These are phyloP conservation scores for Melangyna quadrimaculata DNA, from an alignment of 2,888 invertebrate genomes.

Conservation along the genomic window DNA sequence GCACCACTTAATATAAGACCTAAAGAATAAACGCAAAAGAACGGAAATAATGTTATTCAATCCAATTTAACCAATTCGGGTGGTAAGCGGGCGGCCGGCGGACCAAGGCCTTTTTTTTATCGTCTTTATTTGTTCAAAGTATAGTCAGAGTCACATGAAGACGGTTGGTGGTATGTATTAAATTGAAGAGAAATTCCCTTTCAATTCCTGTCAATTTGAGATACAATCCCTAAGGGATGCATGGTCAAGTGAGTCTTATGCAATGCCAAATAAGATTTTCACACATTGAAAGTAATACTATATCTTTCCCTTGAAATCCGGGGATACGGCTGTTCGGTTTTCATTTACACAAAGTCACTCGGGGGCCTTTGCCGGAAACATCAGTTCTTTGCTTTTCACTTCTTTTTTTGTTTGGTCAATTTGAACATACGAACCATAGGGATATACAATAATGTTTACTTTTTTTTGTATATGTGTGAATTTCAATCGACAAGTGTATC, in stretches of 20 bases:
- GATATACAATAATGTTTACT: not conserved
- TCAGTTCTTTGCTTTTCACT: constrained; percentile 17
- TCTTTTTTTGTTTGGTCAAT: not conserved
- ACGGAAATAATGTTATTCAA: constrained; percentile 69
- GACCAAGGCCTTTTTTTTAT: constrained; percentile 20
- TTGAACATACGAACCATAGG: constrained; percentile 7
- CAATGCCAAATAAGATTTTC: constrained; percentile 71
- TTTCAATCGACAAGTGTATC: constrained; percentile 57
- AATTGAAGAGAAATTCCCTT: constrained; percentile 68
- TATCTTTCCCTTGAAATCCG: constrained; percentile 1
- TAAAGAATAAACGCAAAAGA: constrained; percentile 53
- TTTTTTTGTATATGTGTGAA: constrained; percentile 9
- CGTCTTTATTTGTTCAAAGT: constrained; percentile 41
- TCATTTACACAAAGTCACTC: constrained; percentile 37
- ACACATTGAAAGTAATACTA: constrained; percentile 70
- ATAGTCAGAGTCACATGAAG: constrained; percentile 26
- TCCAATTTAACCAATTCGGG: constrained; percentile 56
- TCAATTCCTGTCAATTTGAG: constrained; percentile 72
- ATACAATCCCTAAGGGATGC: constrained; percentile 64
- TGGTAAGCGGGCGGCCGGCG: not conserved
- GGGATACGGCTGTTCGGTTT: constrained; percentile 51
- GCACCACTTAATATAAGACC: constrained; percentile 42
- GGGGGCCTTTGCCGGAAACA: constrained; percentile 48
- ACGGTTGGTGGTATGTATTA: constrained; percentile 51
- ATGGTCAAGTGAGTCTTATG: constrained; percentile 72